Percentiles rank a stretch among this genome's conserved stretches.
These are phyloP conservation scores for Turritopsis rubra DNA, from an alignment of 30 jellyfish, hydroid and myxozoan species.

Conservation along the genomic window DNA sequence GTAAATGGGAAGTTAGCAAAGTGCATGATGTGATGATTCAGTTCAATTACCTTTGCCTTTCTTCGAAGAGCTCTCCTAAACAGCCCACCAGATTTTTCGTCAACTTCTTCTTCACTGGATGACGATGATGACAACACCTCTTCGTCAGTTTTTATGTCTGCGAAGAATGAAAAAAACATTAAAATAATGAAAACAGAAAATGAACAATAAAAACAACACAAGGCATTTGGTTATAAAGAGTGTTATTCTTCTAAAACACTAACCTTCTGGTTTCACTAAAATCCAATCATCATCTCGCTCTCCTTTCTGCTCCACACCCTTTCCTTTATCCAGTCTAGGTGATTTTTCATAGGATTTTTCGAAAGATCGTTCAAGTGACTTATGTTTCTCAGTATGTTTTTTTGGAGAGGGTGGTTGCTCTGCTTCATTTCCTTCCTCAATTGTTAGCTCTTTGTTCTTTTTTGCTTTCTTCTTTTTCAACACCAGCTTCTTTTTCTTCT, in stretches of 20 bases:
- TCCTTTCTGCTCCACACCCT: neutral
- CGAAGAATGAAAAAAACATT: neutral
- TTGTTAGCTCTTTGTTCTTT: neutral
- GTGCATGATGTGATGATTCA: too few species aligned
- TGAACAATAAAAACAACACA: neutral
- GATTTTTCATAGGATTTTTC: slow-evolving; percentile 2
- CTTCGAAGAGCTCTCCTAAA: slow-evolving; percentile 20
- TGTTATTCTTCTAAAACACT: neutral
- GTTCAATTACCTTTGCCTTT: slow-evolving; percentile 24
- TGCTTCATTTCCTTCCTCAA: neutral
- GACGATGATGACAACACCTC: slow-evolving; percentile 9
- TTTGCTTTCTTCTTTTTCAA: slow-evolving; percentile 28
- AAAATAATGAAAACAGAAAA: too few species aligned
- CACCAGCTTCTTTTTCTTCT: slow-evolving; percentile 38
- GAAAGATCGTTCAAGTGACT: neutral
- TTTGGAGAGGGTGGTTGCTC: neutral
- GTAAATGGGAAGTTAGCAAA: too few species aligned
- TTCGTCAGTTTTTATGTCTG: neutral
- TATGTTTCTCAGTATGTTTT: neutral
- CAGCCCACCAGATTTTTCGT: neutral
- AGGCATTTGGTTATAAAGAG: neutral
- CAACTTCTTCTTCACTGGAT: slow-evolving; percentile 10
- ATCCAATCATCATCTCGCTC: slow-evolving; percentile 12
- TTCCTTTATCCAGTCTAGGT: neutral
- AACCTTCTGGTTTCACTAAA: slow-evolving; percentile 3